Evolutionary conservation across 2,797 vertebrate species (phyloP), one percentile per base, ranked within the genome.

Genomic region (Percopsis omiscomaycus): DNA sequence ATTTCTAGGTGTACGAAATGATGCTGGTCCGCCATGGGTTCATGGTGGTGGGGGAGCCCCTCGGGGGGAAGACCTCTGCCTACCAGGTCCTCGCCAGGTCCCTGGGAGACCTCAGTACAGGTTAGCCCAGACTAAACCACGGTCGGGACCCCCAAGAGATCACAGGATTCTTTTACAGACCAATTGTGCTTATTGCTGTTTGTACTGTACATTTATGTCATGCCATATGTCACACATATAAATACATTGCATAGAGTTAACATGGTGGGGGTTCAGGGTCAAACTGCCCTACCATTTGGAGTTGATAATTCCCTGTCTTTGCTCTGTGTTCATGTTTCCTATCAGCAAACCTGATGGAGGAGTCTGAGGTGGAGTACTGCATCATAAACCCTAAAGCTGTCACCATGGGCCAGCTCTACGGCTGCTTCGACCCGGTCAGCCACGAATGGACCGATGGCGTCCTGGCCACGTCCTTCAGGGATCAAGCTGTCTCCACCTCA

Each of bases 361-460:
- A 98, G 83, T 95, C 89, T 93, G 93, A 93, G 1, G 95, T 98
- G 28, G 89, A 94, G 72, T 95, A 91, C 78, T 77, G 88, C 69
- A 82, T 98, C 74, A 95, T 98, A 71, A 98, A 98, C 74, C 96
- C 97, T n/a, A 98, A 98, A 77, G 91, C 94, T 44, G 92, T 98
- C 71, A 96, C 95, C 28, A 96, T 98, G 96, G 94, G 95, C 1
- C 96, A 98, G 62, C 82, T 98, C 29, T 96, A 98, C 32, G 96
- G 97, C 48, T 94, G 91, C 78, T 98, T 98, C 27, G 94, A 98
- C 83, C 90, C 92, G 2, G 92, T 94, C 15, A 98, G 96, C 75
- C 95, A 96, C 0, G 96, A 98, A 69, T 96, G 97, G 96, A 94
- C 93, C 1, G 96, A 98, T 9, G 96, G 97, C 0, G 81, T 96